A percentile compares a stretch with the other conserved stretches of the same genome.
Evolutionary conservation across 2,888 invertebrate genomes (phyloP).

Genomic region (Temnothorax unifasciatus): DNA sequence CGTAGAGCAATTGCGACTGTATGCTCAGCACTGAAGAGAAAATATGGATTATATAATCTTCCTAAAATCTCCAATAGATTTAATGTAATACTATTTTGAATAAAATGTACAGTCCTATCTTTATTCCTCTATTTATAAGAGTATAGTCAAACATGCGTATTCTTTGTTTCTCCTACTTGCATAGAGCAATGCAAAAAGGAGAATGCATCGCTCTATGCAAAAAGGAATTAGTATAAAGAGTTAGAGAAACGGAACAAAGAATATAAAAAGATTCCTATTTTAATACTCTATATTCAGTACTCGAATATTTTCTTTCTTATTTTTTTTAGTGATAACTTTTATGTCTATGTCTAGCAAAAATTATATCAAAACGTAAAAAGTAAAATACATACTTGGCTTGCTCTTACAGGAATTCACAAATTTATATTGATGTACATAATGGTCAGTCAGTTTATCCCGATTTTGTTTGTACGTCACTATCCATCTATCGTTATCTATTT

Average conservation of each 20-base stretch:
- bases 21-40: slow-evolving; percentile 79
- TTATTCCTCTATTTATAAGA: background rate
- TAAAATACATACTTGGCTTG: slow-evolving; percentile 81
- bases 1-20: slow-evolving; percentile 86
- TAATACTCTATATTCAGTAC: background rate
- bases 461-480: slow-evolving; percentile 81
- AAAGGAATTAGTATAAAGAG: background rate
- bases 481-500: slow-evolving; percentile 80
- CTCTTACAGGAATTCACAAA: slow-evolving; percentile 78
- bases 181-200: background rate
- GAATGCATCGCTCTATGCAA: background rate
- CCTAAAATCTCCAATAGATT: background rate
- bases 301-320: background rate
- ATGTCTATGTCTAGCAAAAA: background rate
- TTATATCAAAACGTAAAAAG: background rate
- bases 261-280: background rate
- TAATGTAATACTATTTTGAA: background rate
- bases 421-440: slow-evolving; percentile 82
- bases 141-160: background rate
- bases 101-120: background rate
- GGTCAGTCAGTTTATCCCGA: slow-evolving; percentile 77
- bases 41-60: slow-evolving; percentile 45
- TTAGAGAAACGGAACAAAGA: background rate
- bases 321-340: background rate
- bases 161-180: background rate